Percentiles rank a stretch among this genome's conserved stretches.
These are phyloP conservation scores for Dryas iulia DNA, from an alignment of 1,140 invertebrate genomes.

Conservation along the genomic window DNA sequence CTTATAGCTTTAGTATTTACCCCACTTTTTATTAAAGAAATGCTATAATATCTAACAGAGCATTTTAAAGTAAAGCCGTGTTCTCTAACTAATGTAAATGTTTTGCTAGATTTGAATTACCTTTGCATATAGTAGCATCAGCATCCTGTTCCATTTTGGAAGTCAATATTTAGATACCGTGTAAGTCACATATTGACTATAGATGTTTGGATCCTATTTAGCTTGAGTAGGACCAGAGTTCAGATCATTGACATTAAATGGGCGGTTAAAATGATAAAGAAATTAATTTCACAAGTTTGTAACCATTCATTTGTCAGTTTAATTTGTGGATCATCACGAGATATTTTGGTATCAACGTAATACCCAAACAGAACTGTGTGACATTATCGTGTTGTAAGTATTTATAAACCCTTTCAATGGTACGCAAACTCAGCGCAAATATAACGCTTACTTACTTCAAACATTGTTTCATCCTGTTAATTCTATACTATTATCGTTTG, in stretches of 20 bases:
- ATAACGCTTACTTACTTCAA: conserved; percentile 73
- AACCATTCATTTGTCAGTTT: conserved; percentile 61
- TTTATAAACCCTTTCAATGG: conserved; percentile 62
- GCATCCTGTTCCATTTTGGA: conserved; percentile 39
- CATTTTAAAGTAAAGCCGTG: conserved; percentile 48
- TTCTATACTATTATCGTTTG: conserved; percentile 77
- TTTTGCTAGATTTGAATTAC: conserved; percentile 57
- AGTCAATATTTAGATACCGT: conserved; percentile 33
- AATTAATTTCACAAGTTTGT: conserved; percentile 35
- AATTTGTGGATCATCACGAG: conserved; percentile 52
- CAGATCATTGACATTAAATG: conserved; percentile 56
- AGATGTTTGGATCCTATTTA: conserved; percentile 57
- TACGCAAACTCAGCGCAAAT: conserved; percentile 62
- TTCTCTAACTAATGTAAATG: conserved; percentile 45
- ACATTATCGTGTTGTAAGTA: conserved; percentile 76
- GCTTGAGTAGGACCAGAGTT: conserved; percentile 61
- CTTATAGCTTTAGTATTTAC: conserved; percentile 75
- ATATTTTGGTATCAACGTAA: conserved; percentile 50
- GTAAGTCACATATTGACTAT: conserved; percentile 32
- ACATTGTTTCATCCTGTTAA: conserved; percentile 74
- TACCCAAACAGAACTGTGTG: conserved; percentile 51
- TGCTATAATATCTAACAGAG: conserved; percentile 58
- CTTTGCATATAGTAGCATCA: conserved; percentile 52
- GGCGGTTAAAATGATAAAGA: conserved; percentile 41
- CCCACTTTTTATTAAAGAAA: conserved; percentile 54